These are phyloP conservation scores for Oscheius sp. DNA, from an alignment of 2,888 invertebrate species.

Conservation along the genomic window DNA sequence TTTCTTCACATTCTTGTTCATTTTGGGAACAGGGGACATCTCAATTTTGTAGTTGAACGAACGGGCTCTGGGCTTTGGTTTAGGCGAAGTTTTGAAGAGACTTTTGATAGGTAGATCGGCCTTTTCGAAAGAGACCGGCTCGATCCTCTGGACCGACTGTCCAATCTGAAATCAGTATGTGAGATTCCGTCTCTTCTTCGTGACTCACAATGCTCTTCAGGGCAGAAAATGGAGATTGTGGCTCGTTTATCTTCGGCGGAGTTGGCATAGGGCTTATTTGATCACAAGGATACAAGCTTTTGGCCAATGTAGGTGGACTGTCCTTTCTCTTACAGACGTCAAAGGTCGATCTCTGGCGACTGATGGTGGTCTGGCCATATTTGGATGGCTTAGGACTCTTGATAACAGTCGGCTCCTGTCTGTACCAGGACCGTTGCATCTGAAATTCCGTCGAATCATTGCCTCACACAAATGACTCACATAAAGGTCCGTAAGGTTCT, in stretches of 20 bases:
- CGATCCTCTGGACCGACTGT: background rate
- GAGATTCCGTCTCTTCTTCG: too few relatives aligned
- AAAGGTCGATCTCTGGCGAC: too few relatives aligned
- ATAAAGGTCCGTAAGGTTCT: too few relatives aligned
- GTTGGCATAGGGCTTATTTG: conserved; percentile 21
- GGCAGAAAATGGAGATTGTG: conserved; percentile 5
- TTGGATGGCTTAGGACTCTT: too few relatives aligned
- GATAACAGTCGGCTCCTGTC: too few relatives aligned
- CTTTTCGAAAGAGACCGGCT: background rate
- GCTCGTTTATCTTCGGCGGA: conserved; percentile 16
- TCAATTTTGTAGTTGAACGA: conserved; percentile 27
- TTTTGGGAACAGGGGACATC: conserved; percentile 10
- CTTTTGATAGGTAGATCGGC: background rate
- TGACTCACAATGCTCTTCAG: conserved; percentile 12
- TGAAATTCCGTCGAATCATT: too few relatives aligned
- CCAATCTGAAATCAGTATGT: conserved; percentile 4
- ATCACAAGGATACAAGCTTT: conserved; percentile 9
- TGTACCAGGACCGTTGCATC: too few relatives aligned
- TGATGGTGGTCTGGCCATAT: too few relatives aligned
- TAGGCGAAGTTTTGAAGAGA: background rate
- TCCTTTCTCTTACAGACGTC: conserved; percentile 10
- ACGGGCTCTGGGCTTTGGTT: conserved; percentile 4
- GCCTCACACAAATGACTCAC: too few relatives aligned
- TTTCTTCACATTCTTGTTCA: background rate
- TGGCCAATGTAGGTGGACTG: background rate